Conservation (phyloP, 37 sponge, comb jelly and placozoan species). For the Tethya wilhelma region DNA sequence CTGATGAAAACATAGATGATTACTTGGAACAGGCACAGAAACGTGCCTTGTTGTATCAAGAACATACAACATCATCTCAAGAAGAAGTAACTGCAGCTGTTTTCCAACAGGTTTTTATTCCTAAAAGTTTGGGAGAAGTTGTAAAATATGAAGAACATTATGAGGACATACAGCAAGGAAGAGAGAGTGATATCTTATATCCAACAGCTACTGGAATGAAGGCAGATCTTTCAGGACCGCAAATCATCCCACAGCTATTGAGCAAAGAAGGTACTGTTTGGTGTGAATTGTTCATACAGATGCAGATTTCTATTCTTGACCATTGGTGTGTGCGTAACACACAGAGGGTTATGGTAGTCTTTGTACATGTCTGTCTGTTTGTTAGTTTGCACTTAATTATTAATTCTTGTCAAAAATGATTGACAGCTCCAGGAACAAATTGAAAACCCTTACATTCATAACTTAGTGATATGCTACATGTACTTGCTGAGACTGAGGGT, state of each 20-base stretch:
- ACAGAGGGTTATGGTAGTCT: too few species aligned
- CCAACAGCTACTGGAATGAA: slow-evolving; percentile 84
- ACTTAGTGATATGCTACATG: too few species aligned
- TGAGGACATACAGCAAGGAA: slow-evolving; percentile 42
- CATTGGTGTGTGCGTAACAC: too few species aligned
- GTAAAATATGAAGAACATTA: slow-evolving; percentile 78
- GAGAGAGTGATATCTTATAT: slow-evolving; percentile 56
- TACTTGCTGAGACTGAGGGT: too few species aligned
- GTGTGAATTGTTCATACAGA: too few species aligned
- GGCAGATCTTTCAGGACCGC: slow-evolving; percentile 77
- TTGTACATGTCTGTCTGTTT: too few species aligned
- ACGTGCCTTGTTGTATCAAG: slow-evolving; percentile 28
- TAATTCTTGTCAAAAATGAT: too few species aligned
- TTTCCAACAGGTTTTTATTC: slow-evolving; percentile 91
- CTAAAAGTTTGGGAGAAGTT: slow-evolving; percentile 91
- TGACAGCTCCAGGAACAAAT: too few species aligned
- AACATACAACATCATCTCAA: not conserved
- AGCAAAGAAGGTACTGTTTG: too few species aligned
- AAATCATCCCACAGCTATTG: slow-evolving; percentile 51
- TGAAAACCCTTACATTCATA: too few species aligned
- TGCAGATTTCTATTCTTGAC: too few species aligned
- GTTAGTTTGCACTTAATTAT: too few species aligned
- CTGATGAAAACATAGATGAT: slow-evolving; percentile 84
- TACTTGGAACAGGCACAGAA: slow-evolving; percentile 82
- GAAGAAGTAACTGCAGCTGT: slow-evolving; percentile 84